These are phyloP conservation scores for Herminia tarsipennalis DNA, from an alignment of 2,888 invertebrate genomes.

Conservation along the genomic window DNA sequence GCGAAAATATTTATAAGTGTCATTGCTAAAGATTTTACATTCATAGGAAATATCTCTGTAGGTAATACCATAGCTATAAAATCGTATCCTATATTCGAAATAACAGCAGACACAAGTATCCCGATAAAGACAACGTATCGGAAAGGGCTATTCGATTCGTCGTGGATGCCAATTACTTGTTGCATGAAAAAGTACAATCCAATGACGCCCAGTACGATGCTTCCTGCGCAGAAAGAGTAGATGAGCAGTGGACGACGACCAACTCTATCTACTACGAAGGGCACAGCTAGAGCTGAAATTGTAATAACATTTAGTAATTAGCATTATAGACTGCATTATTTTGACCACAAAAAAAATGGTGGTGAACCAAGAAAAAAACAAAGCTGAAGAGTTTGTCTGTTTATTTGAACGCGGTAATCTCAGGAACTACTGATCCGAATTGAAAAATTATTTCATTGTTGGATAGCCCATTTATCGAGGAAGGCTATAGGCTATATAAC, in stretches of 20 bases:
- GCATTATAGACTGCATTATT: no score
- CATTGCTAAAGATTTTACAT: slow-evolving; percentile 83
- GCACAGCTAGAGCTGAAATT: slow-evolving; percentile 68
- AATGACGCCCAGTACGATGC: slow-evolving; percentile 50
- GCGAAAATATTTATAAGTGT: slow-evolving; percentile 77
- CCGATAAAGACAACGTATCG: slow-evolving; percentile 72
- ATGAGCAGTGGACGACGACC: slow-evolving; percentile 81
- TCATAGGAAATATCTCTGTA: slow-evolving; percentile 85
- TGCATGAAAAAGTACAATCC: slow-evolving; percentile 73
- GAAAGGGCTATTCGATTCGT: slow-evolving; percentile 50
- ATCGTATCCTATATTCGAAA: slow-evolving; percentile 74
- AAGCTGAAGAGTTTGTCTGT: no score
- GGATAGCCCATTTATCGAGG: no score
- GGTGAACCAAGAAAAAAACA: no score
- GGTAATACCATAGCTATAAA: slow-evolving; percentile 80
- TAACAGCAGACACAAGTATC: slow-evolving; percentile 60
- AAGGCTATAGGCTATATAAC: no score
- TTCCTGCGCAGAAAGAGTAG: slow-evolving; percentile 66
- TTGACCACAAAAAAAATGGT: no score
- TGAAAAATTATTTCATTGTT: no score
- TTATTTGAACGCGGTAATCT: no score
- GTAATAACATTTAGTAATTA: no score
- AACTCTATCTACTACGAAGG: slow-evolving; percentile 64
- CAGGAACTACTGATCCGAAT: no score
- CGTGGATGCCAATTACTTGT: slow-evolving; percentile 53